Conservation (phyloP, 2,113 vertebrate species). For the Dicrurus megarhynchus region DNA sequence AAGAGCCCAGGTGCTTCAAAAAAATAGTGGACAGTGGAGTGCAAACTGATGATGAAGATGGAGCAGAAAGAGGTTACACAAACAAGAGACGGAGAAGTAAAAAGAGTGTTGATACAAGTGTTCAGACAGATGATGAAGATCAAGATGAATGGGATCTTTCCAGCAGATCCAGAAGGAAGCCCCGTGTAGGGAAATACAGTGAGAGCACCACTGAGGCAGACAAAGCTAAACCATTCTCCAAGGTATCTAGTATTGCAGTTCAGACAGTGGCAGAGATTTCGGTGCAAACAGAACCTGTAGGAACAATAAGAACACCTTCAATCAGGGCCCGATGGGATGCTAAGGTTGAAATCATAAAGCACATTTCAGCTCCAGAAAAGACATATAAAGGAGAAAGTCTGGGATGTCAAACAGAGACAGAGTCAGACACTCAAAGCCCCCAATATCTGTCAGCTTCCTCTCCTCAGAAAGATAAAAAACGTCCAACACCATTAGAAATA, state of each 20-base stretch:
- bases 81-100: slow-evolving; percentile 85
- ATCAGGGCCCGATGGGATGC: slow-evolving; percentile 86
- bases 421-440: slow-evolving; percentile 82
- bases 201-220: slow-evolving; percentile 73
- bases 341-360: slow-evolving; percentile 93
- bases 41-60: slow-evolving; percentile 97
- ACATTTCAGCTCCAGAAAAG: slow-evolving; percentile 95
- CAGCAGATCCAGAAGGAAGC: slow-evolving; percentile 83
- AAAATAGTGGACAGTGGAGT: slow-evolving; percentile 92
- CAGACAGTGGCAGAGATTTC: slow-evolving; percentile 98
- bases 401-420: slow-evolving; percentile 91
- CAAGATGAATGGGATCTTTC: slow-evolving; percentile 95
- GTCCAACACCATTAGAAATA: slow-evolving; percentile 86
- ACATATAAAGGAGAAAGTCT: slow-evolving; percentile 90
- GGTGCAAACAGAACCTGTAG: slow-evolving; percentile 95
- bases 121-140: slow-evolving; percentile 96
- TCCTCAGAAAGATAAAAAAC: slow-evolving; percentile 87
- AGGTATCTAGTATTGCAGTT: slow-evolving; percentile 93
- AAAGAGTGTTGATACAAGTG: slow-evolving; percentile 89
- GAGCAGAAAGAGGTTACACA: slow-evolving; percentile 80
- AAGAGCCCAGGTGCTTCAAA: slow-evolving; percentile 75
- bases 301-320: slow-evolving; percentile 86
- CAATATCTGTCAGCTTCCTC: slow-evolving; percentile 78
- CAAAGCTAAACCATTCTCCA: slow-evolving; percentile 83
- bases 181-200: slow-evolving; percentile 83